Base-by-base conservation (phyloP, 2,113 vertebrate genomes). In the Cyanoderma ruficeps region DNA sequence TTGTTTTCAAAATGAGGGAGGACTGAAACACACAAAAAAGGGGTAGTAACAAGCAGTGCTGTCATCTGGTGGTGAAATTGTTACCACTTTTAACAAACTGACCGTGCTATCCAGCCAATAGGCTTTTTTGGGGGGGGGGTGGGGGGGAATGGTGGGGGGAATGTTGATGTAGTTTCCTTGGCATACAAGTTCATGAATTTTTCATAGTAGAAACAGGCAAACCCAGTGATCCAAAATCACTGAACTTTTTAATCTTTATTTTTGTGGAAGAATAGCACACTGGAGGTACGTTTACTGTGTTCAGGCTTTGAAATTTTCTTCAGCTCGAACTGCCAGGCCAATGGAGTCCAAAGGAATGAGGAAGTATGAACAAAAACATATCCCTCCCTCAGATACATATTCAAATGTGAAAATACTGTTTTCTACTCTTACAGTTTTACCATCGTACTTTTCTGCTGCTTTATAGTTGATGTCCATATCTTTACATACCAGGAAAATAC, bases 1-100 rank as follows among this genome's bases (percentile, higher is more conserved):
- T 91, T 82, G 42, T 84, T 89, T 84, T 71, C 61, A 64, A 59
- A 85, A 44, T 21, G 47, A 87, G 24, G 35, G 53, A 93, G 61
- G 81, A 53, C 23, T 67, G 72, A 68, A 86, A 67, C 10, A 11
- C 23, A n/a, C 8, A 46, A 47, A 75, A 91, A 67, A 21, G 35
- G 17, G 37, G 81, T 52, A 77, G 9, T n/a, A 70, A 78, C 72
- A 93, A 91, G n/a, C 44, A 71, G 74, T 85, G 84, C 78, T 91
- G 90, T 93, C 87, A 75, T 91, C 77, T 95, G 84, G 74, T 96
- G 90, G 90, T 68, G 77, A 82, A 82, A 64, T 68, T 63, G 8
- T 78, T 78, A 53, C 56, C 33, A 19, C 27, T 82, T 87, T 44
- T n/a, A 76, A 28, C 27, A 93, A 87, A 71, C 6, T 15, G 46